A percentile compares a stretch with the other conserved stretches of the same genome.
Conservation (phyloP, 2,888 invertebrate genomes). For the Linnaemya vulpina region DNA sequence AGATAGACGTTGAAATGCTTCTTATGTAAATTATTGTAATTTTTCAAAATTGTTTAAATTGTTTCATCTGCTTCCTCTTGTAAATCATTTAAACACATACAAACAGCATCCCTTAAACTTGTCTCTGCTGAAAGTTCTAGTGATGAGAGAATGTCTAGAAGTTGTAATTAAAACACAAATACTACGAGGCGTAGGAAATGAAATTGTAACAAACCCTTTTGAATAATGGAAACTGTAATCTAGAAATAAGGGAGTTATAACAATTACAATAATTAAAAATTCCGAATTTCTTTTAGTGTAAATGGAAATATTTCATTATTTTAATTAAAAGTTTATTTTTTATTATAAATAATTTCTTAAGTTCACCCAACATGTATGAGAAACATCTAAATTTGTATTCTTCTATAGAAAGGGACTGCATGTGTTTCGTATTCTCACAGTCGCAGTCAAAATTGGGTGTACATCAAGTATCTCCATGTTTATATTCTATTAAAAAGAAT, state of each 20-base stretch:
- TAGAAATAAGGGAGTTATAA: neutral
- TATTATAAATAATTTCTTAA: neutral
- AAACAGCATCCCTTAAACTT: constrained; percentile 45
- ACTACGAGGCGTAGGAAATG: neutral
- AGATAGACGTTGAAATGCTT: constrained; percentile 44
- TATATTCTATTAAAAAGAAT: no score
- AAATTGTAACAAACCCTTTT: neutral
- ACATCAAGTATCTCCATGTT: no score
- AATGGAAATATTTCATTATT: neutral
- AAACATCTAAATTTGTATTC: no score
- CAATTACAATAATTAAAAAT: neutral
- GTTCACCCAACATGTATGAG: no score
- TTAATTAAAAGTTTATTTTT: constrained; percentile 15
- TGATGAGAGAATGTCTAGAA: neutral
- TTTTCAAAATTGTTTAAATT: constrained; percentile 48
- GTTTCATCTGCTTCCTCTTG: constrained; percentile 15
- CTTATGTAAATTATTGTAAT: constrained; percentile 55
- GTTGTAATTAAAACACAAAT: constrained; percentile 17
- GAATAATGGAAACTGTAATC: neutral
- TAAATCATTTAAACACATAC: constrained; percentile 17
- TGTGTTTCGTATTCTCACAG: no score
- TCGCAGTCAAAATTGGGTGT: no score
- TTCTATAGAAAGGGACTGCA: no score
- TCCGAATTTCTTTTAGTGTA: neutral
- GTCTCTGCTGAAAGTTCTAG: neutral